These are phyloP conservation scores for Cydia splendana DNA, from an alignment of 1,140 invertebrate genomes.

Conservation along the genomic window DNA sequence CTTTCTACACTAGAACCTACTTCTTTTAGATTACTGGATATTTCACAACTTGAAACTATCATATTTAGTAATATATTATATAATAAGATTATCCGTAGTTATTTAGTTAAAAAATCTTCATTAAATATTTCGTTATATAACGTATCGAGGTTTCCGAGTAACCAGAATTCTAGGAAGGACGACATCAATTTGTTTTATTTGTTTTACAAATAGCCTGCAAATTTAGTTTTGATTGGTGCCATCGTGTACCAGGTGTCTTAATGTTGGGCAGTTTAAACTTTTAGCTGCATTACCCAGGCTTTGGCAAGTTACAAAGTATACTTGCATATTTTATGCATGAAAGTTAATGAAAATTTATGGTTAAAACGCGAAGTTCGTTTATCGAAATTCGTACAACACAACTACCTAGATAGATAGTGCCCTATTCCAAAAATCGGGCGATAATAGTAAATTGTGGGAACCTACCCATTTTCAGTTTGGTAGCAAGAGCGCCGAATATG, in stretches of 20 bases:
- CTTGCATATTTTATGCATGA: slow-evolving; percentile 5
- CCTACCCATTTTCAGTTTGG: no score
- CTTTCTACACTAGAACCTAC: no score
- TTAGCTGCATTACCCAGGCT: not conserved
- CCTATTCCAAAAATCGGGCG: no score
- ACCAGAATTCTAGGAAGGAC: not conserved
- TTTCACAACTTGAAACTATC: no score
- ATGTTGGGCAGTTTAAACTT: not conserved
- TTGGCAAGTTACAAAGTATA: not conserved
- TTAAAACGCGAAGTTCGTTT: no score
- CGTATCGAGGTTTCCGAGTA: not conserved
- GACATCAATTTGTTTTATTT: not conserved
- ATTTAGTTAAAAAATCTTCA: not conserved
- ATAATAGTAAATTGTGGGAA: no score
- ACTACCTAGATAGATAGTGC: no score
- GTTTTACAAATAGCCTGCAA: not conserved
- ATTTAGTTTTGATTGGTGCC: not conserved
- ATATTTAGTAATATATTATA: no score
- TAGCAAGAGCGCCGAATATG: no score
- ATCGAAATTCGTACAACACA: no score
- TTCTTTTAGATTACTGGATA: no score
- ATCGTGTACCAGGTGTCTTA: not conserved
- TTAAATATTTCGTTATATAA: not conserved
- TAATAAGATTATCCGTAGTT: no score
- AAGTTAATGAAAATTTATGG: not conserved